Conservation (phyloP, 2,797 vertebrate species). For the Coendou prehensilis region DNA sequence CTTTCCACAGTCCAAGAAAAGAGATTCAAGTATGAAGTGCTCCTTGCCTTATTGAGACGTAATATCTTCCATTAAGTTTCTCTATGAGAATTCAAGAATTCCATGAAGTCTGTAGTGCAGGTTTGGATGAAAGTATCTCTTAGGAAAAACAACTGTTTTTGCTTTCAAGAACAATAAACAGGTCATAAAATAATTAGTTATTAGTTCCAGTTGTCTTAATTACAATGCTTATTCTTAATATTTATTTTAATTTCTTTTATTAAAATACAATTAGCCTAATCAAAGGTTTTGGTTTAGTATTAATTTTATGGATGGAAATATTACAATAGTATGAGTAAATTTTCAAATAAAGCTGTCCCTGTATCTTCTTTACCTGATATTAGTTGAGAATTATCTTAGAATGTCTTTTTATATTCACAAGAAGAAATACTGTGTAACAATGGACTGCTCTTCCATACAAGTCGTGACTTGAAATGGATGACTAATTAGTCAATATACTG, state of each 20-base stretch:
- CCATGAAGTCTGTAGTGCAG: background rate
- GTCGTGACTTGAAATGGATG: slow-evolving; percentile 57
- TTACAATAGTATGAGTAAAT: slow-evolving; percentile 28
- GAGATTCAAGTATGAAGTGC: background rate
- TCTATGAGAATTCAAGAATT: background rate
- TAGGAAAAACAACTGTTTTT: slow-evolving; percentile 33
- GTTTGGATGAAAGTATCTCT: slow-evolving; percentile 43
- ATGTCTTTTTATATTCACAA: background rate
- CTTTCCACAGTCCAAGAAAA: slow-evolving; percentile 57
- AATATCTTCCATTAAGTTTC: slow-evolving; percentile 31
- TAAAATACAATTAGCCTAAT: slow-evolving; percentile 73
- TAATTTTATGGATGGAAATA: slow-evolving; percentile 54
- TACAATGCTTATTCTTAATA: slow-evolving; percentile 59
- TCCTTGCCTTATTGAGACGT: slow-evolving; percentile 10
- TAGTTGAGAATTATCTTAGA: background rate
- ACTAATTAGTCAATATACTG: background rate
- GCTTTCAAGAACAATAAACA: slow-evolving; percentile 51
- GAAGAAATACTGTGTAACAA: slow-evolving; percentile 13
- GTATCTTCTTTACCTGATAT: background rate
- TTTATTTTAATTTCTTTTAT: slow-evolving; percentile 72
- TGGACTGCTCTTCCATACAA: background rate
- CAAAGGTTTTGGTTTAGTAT: slow-evolving; percentile 55
- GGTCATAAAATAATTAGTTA: slow-evolving; percentile 60
- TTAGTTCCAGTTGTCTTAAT: slow-evolving; percentile 53
- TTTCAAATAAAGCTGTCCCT: slow-evolving; percentile 47